Conservation (phyloP, 2,797 vertebrate genomes). For the Adrianichthys oophorus region DNA sequence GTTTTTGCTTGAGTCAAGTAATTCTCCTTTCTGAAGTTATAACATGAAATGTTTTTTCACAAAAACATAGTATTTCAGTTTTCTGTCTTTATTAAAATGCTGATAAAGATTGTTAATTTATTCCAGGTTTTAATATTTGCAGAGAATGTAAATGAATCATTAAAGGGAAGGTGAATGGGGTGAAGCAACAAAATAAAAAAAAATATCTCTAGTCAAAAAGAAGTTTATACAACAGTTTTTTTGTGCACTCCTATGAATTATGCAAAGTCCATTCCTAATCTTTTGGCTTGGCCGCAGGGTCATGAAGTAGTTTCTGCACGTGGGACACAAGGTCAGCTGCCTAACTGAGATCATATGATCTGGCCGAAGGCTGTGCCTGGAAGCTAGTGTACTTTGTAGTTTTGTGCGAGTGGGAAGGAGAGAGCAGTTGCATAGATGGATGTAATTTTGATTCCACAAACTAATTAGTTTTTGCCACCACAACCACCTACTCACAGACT, state of each 20-base stretch:
- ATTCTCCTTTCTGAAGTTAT: background rate
- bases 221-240: conserved; percentile 36
- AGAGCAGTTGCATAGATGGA: conserved; percentile 13
- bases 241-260: conserved; percentile 43
- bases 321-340: conserved; percentile 59
- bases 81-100: background rate
- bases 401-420: conserved; percentile 6
- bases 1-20: background rate
- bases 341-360: conserved; percentile 44
- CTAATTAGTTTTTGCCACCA: conserved; percentile 57
- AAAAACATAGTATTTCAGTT: too few species aligned
- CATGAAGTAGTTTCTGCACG: conserved; percentile 42
- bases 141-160: background rate
- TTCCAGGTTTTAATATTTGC: background rate
- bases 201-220: conserved; percentile 16
- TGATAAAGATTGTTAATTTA: conserved; percentile 3
- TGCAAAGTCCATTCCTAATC: conserved; percentile 50
- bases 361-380: conserved; percentile 46
- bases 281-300: conserved; percentile 51
- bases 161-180: background rate
- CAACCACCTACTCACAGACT: conserved; percentile 45
- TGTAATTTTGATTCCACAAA: conserved; percentile 41
- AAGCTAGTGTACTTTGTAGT: conserved; percentile 20
- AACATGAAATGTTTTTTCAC: background rate
- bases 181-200: conserved; percentile 1